Base-by-base conservation (phyloP, 2,888 invertebrate genomes). In the Taenaris catops region DNA sequence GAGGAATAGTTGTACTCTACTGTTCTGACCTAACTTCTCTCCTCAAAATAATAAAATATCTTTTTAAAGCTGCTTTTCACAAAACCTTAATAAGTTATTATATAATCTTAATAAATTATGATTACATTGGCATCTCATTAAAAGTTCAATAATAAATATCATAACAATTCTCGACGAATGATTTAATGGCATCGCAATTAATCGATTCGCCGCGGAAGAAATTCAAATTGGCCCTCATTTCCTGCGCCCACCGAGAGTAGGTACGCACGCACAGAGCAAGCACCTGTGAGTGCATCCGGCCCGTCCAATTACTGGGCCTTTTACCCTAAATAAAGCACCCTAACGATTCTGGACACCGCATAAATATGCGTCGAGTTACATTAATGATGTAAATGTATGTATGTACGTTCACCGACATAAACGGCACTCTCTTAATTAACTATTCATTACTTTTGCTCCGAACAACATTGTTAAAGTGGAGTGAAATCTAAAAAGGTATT, bases 221-320 rank as follows among this genome's bases (percentile, higher is more conserved):
- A 78, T 79, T 75, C 66, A 76, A 80, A 81, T 80, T 73, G 73
- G 70, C 64, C 58, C 71, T 73, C 74, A 68, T 73, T 80, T 74
- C 72, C 73, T 64, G 70, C 50, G 52, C 42, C 62, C 54, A 58
- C 70, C 66, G 60, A 66, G 63, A 67, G 73, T n/a, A n/a, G n/a
- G n/a, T 34, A 20, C 61, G 66, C 69, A 67, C 70, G 71, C 75
- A 63, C 35, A 25, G 44, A 39, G 56, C 41, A 56, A 55, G 66
- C 74, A 79, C 80, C 79, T 79, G 79, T 73, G 50, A 53, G 51
- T 48, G 70, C 73, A 74, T 81, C 80, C 80, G 79, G 72, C 66
- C 62, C 51, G 63, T 59, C 73, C 78, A 76, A 78, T 79, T 75
- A 81, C 69, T 58, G 70, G 46, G 55, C 63, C 63, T 62, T 71